Conservation (phyloP, 2,797 vertebrate genomes). For the Gambusia yucatana region DNA sequence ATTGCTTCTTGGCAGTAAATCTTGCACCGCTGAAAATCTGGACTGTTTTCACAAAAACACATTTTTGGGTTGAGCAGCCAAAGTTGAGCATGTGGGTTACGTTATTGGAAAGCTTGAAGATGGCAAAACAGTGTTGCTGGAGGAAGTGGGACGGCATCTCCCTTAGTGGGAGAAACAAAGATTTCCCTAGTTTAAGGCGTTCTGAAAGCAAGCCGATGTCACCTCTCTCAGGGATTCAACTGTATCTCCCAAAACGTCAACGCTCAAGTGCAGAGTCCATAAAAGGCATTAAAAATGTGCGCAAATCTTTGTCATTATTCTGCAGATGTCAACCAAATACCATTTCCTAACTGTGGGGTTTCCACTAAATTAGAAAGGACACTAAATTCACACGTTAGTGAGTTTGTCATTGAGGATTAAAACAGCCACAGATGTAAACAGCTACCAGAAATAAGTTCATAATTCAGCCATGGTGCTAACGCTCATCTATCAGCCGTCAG, state of each 20-base stretch:
- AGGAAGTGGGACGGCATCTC: background rate
- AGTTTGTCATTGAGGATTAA: too few relatives aligned
- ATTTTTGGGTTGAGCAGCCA: background rate
- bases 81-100: background rate
- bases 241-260: background rate
- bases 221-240: background rate
- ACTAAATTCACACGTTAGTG: too few relatives aligned
- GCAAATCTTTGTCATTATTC: too few relatives aligned
- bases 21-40: background rate
- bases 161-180: background rate
- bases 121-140: background rate
- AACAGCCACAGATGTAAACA: too few relatives aligned
- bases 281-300: background rate
- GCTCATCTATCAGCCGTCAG: too few relatives aligned
- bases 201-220: background rate
- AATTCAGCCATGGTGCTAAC: too few relatives aligned
- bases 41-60: background rate
- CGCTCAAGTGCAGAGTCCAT: background rate
- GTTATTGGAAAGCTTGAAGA: background rate
- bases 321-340: too few relatives aligned
- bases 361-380: too few relatives aligned
- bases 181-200: background rate
- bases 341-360: too few relatives aligned
- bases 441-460: too few relatives aligned
- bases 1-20: background rate